A percentile compares a stretch with the other conserved stretches of the same genome.
phyloP scores from a whole-genome alignment of 2,888 invertebrate species.

The Rhodophaea formosa region DNA sequence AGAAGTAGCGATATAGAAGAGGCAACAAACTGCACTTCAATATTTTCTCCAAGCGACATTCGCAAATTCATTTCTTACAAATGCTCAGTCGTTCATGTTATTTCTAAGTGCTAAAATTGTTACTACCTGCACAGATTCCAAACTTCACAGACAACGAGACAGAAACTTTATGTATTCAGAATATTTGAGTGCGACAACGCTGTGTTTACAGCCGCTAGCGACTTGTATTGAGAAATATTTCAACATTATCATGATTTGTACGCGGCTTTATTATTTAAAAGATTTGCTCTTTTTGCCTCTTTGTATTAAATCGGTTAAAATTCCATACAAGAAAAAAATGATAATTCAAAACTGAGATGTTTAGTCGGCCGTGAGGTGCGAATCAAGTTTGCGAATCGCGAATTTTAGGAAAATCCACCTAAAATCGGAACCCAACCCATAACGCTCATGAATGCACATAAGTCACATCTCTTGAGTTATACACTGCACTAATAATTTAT shows the following conservation, averaged over 20 bases:
- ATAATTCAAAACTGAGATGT: no score
- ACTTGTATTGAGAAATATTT: conserved; percentile 12
- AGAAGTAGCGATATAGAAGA: no score
- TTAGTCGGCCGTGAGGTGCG: no score
- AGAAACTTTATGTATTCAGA: conserved; percentile 5
- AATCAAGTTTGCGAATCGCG: no score
- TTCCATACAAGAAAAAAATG: no score
- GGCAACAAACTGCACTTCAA: no score
- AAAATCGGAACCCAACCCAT: no score
- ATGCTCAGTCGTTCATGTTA: neutral
- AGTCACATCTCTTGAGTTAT: no score
- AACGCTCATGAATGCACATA: no score
- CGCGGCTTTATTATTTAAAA: conserved; percentile 15
- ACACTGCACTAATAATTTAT: no score
- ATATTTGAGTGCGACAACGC: conserved; percentile 7
- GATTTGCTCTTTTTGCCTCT: conserved; percentile 9
- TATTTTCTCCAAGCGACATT: no score
- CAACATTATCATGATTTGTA: conserved; percentile 18
- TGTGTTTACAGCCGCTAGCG: neutral
- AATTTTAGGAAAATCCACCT: no score
- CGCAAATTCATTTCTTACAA: neutral
- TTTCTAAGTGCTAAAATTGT: neutral
- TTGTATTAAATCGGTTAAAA: neutral
- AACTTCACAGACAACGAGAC: conserved; percentile 9
- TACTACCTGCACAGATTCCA: neutral